Evolutionary conservation across 2,888 invertebrate genomes (phyloP).

Genomic region (Mesopsocus fuscifrons): DNA sequence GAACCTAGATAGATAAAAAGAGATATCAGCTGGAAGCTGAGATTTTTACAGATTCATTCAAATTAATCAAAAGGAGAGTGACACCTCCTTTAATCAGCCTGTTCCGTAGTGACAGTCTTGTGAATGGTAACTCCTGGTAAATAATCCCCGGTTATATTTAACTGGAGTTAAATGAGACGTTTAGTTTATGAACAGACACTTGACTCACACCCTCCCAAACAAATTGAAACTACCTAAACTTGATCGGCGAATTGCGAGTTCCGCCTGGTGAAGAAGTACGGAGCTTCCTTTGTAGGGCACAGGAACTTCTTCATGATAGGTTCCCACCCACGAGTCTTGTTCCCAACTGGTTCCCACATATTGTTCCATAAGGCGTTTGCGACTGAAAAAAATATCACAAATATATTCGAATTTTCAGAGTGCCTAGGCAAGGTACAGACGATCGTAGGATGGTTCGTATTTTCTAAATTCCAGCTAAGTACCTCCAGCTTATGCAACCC

Average conservation of each 20-base stretch:
- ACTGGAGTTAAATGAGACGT: neutral
- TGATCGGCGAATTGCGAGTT: too few relatives aligned
- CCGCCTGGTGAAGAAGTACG: slow-evolving; percentile 41
- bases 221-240: too few relatives aligned
- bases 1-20: too few relatives aligned
- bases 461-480: too few relatives aligned
- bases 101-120: neutral
- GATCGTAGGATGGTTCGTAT: too few relatives aligned
- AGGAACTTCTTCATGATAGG: slow-evolving; percentile 35
- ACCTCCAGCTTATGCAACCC: too few relatives aligned
- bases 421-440: too few relatives aligned
- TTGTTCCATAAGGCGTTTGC: slow-evolving; percentile 54
- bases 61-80: neutral
- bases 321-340: slow-evolving; percentile 34
- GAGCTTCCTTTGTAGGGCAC: slow-evolving; percentile 34
- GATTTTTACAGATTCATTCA: too few relatives aligned
- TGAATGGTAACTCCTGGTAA: neutral
- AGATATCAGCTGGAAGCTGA: too few relatives aligned
- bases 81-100: neutral
- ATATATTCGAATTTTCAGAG: too few relatives aligned
- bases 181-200: too few relatives aligned
- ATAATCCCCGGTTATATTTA: neutral
- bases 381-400: slow-evolving; percentile 26
- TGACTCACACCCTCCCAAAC: too few relatives aligned
- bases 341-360: slow-evolving; percentile 44